Base-by-base conservation (phyloP, 2,113 vertebrate species). In the Lota lota region DNA sequence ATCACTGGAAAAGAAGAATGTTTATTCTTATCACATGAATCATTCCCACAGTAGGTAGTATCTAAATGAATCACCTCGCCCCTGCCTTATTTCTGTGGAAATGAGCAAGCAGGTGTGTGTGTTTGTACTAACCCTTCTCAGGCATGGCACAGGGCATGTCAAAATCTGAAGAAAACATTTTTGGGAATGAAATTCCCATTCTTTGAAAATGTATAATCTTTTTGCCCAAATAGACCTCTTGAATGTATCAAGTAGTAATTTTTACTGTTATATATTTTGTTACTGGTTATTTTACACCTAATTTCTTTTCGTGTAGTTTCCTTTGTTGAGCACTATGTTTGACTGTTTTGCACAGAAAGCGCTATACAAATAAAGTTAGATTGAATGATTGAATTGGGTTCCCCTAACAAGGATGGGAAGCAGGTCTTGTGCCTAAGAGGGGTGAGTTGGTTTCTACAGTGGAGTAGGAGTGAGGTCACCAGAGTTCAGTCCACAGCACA, bases 361-460 rank as follows among this genome's bases (percentile, higher is more conserved):
- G 40, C 40, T 14, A 47, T 47, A 47, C 40, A 47, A 47, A 47
- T 47, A 10, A 47, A 12, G 40, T 14, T 47, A 47, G 28, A 4
- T 33, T 6, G 28, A 47, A 47, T 12, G 12, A 47, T 47, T 10
- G 8, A 47, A 14, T 14, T 47, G 40, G 40, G 40, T 8, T 47
- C 8, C 40, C 40, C 8, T 47, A 14, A 14, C 40, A 14, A 12
- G 40, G 40, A 10, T 0, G 40, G 40, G 10, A 10, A 12, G 40
- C 10, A 47, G 40, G 40, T 47, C 40, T 68, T 64, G 64, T 78
- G 86, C 80, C 88, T 88, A 82, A 83, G 85, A 66, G 60, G 82
- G 83, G 84, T 63, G 70, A 79, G 76, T 50, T 15, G 58, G 77
- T 66, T 20, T 67, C 63, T 57, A 66, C 14, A 21, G 50, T 71